phyloP scores from a whole-genome alignment of 2,888 invertebrate species.

The Eutolmus rufibarbis region DNA sequence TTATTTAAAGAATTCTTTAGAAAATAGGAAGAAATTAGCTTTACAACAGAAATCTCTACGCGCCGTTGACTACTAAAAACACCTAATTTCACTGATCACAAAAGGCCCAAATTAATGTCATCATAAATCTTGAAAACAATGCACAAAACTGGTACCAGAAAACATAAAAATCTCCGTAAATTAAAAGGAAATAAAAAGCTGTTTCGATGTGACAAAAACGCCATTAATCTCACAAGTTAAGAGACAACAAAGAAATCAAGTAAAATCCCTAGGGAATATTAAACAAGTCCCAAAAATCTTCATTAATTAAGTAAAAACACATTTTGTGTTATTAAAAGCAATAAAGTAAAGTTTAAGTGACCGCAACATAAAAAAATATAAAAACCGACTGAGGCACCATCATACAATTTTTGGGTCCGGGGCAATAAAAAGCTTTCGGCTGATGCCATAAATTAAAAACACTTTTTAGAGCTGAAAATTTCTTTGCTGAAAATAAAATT shows the following conservation, averaged over 20 bases:
- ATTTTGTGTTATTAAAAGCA: conserved; percentile 21
- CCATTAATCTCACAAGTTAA: neutral
- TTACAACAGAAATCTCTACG: neutral
- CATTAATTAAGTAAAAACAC: conserved; percentile 31
- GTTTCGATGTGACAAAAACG: neutral
- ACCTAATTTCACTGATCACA: neutral
- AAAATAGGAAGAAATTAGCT: neutral
- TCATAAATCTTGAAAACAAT: neutral
- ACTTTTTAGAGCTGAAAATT: neutral
- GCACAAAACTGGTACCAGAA: neutral
- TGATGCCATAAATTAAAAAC: neutral
- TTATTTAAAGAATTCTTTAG: neutral
- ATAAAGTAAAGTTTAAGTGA: conserved; percentile 11
- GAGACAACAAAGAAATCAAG: neutral
- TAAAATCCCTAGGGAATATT: neutral
- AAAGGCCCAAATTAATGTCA: neutral
- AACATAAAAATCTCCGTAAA: neutral
- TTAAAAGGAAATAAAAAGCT: neutral
- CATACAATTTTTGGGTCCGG: neutral
- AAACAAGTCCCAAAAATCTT: conserved; percentile 2
- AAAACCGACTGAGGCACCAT: neutral
- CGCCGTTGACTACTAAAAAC: neutral
- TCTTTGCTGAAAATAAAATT: neutral
- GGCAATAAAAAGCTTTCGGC: neutral
- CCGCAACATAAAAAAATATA: neutral